Evolutionary conservation across 2,797 vertebrate species (phyloP).

Genomic region (Acrocephalus scirpaceus): DNA sequence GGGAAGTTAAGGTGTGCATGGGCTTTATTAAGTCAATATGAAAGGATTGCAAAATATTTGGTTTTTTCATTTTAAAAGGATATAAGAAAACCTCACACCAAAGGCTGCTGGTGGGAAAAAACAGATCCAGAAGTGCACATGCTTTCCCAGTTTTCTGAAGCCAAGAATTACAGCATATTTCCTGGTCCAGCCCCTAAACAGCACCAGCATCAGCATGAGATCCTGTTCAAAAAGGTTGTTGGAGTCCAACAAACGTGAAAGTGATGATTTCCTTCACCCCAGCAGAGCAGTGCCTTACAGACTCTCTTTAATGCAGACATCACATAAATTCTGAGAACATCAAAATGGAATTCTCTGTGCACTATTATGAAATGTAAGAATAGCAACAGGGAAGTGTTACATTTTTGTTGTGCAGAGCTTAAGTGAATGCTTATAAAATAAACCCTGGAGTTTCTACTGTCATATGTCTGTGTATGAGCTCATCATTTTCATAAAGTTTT

Average conservation of each 20-base stretch:
- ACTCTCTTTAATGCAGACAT: neutral
- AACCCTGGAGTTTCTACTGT: neutral
- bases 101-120: neutral
- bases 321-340: neutral
- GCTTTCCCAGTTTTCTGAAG: neutral
- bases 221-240: neutral
- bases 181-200: neutral
- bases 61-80: neutral
- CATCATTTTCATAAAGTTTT: neutral
- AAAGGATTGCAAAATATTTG: neutral
- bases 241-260: neutral
- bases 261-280: slow-evolving; percentile 2
- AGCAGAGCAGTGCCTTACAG: neutral
- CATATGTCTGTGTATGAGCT: neutral
- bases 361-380: slow-evolving; percentile 53
- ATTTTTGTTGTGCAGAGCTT: slow-evolving; percentile 53
- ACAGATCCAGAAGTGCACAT: neutral
- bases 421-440: slow-evolving; percentile 63
- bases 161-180: neutral
- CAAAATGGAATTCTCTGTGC: neutral
- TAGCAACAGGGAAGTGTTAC: slow-evolving; percentile 27
- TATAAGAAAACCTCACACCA: neutral
- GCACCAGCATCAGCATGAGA: neutral
- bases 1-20: neutral
- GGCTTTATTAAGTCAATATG: neutral